Conservation (phyloP, 2,113 vertebrate species). For the Phyllostomus hastatus region DNA sequence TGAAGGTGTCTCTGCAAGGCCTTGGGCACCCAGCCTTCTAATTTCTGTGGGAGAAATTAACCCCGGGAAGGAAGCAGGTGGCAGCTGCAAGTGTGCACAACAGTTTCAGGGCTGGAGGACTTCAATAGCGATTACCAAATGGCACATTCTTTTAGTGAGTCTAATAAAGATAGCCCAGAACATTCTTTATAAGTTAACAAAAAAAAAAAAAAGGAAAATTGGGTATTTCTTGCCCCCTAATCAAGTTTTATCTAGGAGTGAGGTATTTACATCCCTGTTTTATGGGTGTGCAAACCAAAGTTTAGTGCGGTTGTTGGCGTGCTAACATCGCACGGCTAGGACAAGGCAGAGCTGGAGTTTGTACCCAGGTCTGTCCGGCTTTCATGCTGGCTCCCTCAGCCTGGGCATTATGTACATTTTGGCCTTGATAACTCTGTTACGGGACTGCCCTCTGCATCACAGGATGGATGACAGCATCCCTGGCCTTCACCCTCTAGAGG, state of each 20-base stretch:
- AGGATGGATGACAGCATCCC: not conserved
- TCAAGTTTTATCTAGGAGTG: not conserved
- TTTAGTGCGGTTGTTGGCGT: not conserved
- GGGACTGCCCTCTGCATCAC: not conserved
- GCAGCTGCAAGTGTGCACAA: not conserved
- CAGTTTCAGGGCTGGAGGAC: not conserved
- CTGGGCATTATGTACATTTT: not conserved
- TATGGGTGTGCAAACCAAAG: not conserved
- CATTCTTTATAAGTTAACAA: not conserved
- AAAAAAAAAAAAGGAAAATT: not conserved
- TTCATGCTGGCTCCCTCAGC: not conserved
- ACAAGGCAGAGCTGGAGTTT: slow-evolving; percentile 1
- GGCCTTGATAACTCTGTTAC: not conserved
- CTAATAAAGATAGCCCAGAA: not conserved
- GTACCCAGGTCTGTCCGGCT: slow-evolving; percentile 4
- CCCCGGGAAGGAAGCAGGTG: not conserved
- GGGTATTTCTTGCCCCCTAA: not conserved
- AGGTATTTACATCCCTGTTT: not conserved
- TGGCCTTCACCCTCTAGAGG: not conserved
- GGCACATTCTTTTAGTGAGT: not conserved
- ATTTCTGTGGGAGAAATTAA: not conserved
- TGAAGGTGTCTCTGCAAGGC: not conserved
- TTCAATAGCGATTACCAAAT: not conserved
- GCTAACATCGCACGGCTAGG: not conserved
- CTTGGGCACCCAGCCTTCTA: not conserved